Evolutionary conservation across 2,797 vertebrate genomes (phyloP).

Genomic region (Sebastolobus altivelis): DNA sequence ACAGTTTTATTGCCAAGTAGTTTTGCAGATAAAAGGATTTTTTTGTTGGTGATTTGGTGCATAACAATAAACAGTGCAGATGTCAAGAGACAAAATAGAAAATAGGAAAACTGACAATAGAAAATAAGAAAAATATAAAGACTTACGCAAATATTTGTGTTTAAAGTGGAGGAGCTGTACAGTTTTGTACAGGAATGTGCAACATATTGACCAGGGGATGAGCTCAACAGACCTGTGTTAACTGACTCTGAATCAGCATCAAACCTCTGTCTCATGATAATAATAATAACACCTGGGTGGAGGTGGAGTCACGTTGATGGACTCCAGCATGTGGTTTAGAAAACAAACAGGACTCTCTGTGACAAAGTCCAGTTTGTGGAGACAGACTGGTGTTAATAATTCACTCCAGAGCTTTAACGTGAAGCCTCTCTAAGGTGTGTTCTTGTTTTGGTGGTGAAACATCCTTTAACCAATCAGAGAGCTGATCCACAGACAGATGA

Average conservation of each 20-base stretch:
- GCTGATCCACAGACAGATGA: not conserved
- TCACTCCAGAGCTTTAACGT: not conserved
- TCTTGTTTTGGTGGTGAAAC: not conserved
- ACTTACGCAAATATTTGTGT: not conserved
- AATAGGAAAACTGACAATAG: too few relatives aligned
- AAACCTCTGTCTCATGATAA: too few relatives aligned
- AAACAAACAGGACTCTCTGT: not conserved
- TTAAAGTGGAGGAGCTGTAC: not conserved
- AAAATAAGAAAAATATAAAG: not conserved
- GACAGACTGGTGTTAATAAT: slow-evolving; percentile 13
- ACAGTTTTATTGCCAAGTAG: too few relatives aligned
- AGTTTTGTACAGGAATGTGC: too few relatives aligned
- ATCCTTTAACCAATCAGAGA: slow-evolving; percentile 13
- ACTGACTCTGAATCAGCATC: too few relatives aligned
- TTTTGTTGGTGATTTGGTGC: too few relatives aligned
- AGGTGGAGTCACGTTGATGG: not conserved
- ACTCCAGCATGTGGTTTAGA: not conserved
- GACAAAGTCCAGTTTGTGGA: slow-evolving; percentile 34
- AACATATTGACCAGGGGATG: too few relatives aligned
- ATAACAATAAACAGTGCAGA: too few relatives aligned
- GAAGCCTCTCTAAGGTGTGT: not conserved
- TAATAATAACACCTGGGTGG: too few relatives aligned
- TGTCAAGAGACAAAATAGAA: too few relatives aligned
- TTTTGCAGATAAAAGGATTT: too few relatives aligned
- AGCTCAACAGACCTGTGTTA: too few relatives aligned